phyloP scores from a whole-genome alignment of 2,888 invertebrate genomes.

The Drosophila affinis region DNA sequence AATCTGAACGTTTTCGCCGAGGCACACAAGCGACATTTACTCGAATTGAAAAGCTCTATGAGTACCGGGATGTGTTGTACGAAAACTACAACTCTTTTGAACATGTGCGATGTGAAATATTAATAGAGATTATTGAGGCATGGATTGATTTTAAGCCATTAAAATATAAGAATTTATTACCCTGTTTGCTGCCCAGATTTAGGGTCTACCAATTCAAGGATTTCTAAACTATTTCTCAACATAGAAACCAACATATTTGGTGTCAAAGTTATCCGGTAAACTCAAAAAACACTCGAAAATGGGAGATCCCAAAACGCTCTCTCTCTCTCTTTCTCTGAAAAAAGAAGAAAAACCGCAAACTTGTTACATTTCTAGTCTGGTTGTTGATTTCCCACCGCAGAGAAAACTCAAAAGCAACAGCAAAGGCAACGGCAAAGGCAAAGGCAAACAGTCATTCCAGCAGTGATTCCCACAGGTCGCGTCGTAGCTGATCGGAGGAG shows the following conservation, averaged over 20 bases:
- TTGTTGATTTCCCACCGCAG: constrained; percentile 52
- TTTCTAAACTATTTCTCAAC: not conserved
- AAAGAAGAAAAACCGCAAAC: constrained; percentile 14
- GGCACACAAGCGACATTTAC: no score
- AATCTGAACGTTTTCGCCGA: no score
- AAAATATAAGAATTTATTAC: not conserved
- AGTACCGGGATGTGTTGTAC: no score
- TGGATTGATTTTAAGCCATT: not conserved
- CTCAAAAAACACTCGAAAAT: constrained; percentile 3
- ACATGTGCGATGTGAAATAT: no score
- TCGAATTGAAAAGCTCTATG: no score
- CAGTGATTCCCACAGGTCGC: constrained; percentile 53
- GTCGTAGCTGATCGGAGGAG: not conserved
- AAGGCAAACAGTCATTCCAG: constrained; percentile 44
- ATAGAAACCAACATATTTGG: constrained; percentile 1
- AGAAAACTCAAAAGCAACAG: constrained; percentile 36
- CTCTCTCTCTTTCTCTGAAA: not conserved
- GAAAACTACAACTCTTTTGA: no score
- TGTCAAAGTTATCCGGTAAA: constrained; percentile 6
- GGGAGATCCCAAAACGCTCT: not conserved
- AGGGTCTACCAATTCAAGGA: no score
- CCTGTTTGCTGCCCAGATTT: not conserved
- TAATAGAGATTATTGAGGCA: not conserved
- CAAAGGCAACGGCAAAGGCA: not conserved
- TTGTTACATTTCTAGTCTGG: constrained; percentile 52